Evolutionary conservation across 2,888 invertebrate species (phyloP), one percentile per base, ranked within the genome.

Genomic region (Drosophila aldrichi): DNA sequence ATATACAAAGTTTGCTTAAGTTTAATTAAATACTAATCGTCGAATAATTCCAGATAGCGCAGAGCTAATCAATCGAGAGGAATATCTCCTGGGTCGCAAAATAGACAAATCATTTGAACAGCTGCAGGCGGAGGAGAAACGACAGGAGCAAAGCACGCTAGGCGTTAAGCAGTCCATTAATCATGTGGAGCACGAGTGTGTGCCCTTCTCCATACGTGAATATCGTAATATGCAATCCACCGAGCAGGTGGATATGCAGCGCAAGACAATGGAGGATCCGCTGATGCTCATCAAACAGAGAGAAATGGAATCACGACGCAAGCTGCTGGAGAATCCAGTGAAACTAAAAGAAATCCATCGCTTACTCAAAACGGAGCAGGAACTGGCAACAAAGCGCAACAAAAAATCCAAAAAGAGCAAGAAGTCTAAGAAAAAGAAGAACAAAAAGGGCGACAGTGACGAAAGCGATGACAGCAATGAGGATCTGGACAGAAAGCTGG

Each of bases 241-340:
- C 29, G 94, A 95, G 60, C 96, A 97, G 93, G 96, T 98, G 14
- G 98, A 98, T 92, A 94, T 98, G 88, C 96, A 95, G 51, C 95
- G 97, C 22, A 98, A 98, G 93, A 94, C 98, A 74, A 95, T 98
- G 91, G 98, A 99, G 92, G 99, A 99, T 94, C 99, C 99, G 0
- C 93, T 99, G 43, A 95, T 97, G 91, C 94, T 96, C 4, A 98
- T 99, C 9, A 97, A 96, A 87, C 97, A 97, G 90, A 95, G 96
- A 62, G 98, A 98, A 93, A 95, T 98, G 91, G 98, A 98, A 90
- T 96, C 97, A 0, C 94, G 97, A 44, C 95, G 96, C 68, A 96
- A 97, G 68, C 94, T 99, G 40, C 92, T 99, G 5, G 97, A 97
- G 85, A 99, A 99, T 94, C 98, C 98, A 1, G 95, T 98, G 0